phyloP scores from a whole-genome alignment of 2,113 vertebrate species.

The Cavia aperea region DNA sequence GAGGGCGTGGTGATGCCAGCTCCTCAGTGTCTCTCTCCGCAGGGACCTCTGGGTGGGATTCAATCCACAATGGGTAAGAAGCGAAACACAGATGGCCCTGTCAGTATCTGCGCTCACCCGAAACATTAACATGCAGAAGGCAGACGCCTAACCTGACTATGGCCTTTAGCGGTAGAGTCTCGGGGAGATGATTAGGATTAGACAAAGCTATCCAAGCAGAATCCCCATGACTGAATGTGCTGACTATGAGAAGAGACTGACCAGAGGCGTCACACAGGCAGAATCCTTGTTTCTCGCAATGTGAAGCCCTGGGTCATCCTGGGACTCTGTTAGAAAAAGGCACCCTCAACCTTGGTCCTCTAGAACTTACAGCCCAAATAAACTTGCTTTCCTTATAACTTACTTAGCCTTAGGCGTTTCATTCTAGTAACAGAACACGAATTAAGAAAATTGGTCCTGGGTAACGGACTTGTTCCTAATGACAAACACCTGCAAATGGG shows the following conservation, averaged over 20 bases:
- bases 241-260: background rate
- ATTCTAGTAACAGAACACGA: background rate
- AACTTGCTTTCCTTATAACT: background rate
- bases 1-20: background rate
- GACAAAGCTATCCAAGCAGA: background rate
- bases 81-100: background rate
- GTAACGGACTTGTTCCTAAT: background rate
- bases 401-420: background rate
- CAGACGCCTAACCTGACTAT: background rate
- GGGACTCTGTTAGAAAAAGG: background rate
- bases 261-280: no score
- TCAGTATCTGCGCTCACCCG: background rate
- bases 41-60: background rate
- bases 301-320: background rate
- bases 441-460: background rate
- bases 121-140: background rate
- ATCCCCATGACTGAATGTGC: background rate
- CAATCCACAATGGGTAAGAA: background rate
- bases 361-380: background rate
- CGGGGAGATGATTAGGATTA: background rate
- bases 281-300: background rate
- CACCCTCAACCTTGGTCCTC: background rate
- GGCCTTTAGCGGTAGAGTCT: background rate
- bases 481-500: background rate
- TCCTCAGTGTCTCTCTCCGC: no score